Evolutionary conservation across 2,888 invertebrate species (phyloP).

Genomic region (Amblyjoppa fuscipennis): DNA sequence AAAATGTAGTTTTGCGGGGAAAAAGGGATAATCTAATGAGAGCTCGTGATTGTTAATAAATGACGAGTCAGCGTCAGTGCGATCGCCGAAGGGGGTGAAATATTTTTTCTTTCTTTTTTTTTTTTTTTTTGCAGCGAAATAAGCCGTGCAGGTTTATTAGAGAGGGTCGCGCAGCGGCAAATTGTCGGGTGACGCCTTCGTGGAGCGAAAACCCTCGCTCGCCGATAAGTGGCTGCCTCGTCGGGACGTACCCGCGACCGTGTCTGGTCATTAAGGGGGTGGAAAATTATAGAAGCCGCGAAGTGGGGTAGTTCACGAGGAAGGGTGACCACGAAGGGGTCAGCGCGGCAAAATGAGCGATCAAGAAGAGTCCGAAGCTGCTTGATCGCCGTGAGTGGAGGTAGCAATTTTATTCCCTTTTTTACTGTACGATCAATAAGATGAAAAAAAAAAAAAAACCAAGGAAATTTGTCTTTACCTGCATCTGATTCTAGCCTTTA

Average conservation of each 20-base stretch:
- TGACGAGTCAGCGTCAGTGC: background rate
- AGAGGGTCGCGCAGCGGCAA: constrained; percentile 50
- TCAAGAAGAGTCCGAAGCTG: constrained; percentile 30
- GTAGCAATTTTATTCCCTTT: background rate
- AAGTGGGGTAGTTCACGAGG: constrained; percentile 12
- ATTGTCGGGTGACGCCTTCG: constrained; percentile 60
- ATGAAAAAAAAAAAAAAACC: background rate
- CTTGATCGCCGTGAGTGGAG: constrained; percentile 13
- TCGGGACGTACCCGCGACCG: constrained; percentile 55
- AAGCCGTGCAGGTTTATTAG: background rate
- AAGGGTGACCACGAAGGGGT: constrained; percentile 36
- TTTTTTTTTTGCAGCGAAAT: constrained; percentile 3
- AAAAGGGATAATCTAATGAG: background rate
- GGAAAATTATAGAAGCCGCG: constrained; percentile 70
- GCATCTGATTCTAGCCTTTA: background rate
- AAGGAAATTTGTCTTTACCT: background rate
- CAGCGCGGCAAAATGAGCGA: constrained; percentile 37
- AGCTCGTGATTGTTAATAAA: background rate
- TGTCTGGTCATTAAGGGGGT: constrained; percentile 67
- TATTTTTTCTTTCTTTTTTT: background rate
- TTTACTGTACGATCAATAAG: constrained; percentile 2
- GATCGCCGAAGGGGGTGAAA: constrained; percentile 2
- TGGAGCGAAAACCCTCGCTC: constrained; percentile 50
- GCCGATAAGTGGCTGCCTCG: constrained; percentile 64
- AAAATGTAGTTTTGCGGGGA: constrained; percentile 10